Conservation (phyloP, 2,888 invertebrate genomes). For the Lasioglossum pauxillum region DNA sequence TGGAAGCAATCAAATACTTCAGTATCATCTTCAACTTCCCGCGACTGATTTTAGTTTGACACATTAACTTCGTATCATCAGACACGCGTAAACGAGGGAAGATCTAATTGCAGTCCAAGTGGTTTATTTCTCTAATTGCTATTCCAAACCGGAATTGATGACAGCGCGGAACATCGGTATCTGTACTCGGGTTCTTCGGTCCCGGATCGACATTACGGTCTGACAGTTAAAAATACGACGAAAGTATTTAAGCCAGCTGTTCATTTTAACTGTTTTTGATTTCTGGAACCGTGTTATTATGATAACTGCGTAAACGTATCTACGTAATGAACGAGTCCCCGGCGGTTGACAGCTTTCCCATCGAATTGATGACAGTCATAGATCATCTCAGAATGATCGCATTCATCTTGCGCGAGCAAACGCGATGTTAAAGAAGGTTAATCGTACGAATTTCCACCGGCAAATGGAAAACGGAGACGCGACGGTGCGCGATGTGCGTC, state of each 20-base stretch:
- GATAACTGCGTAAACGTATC: background rate
- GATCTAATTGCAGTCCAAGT: background rate
- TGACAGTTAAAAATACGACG: background rate
- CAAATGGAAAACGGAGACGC: conserved; percentile 14
- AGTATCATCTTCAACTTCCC: background rate
- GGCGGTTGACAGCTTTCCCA: background rate
- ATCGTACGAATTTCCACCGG: background rate
- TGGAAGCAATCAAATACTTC: background rate
- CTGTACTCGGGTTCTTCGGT: background rate
- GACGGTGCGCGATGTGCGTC: background rate
- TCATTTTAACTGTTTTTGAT: conserved; percentile 2
- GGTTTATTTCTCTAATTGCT: background rate
- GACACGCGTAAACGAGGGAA: background rate
- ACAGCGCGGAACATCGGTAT: background rate
- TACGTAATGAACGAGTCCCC: background rate
- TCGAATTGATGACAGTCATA: background rate
- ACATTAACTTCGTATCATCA: background rate
- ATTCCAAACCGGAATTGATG: background rate
- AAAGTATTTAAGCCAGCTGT: background rate
- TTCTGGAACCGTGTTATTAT: background rate
- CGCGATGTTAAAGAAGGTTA: background rate
- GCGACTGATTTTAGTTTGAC: background rate
- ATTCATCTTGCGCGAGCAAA: background rate
- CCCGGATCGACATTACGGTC: background rate
- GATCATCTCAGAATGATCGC: background rate